Evolutionary conservation across 2,797 vertebrate genomes (phyloP), one percentile per base, ranked within the genome.

Genomic region (Rhinichthys osculus): DNA sequence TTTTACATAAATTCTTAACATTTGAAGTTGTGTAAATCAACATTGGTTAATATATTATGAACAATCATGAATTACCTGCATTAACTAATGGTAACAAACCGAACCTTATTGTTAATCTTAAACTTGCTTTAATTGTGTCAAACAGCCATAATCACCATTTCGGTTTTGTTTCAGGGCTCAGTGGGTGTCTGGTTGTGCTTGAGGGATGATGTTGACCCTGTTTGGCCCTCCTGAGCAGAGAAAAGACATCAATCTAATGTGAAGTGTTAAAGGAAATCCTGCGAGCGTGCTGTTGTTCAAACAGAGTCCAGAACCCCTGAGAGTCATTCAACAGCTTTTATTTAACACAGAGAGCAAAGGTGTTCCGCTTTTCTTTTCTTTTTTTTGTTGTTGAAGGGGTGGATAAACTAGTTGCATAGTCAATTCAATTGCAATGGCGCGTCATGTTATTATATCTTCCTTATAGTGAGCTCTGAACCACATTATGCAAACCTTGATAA

Each of bases 201-300:
- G 66, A 78, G 52, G 38, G 66, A 62, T 70, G 23, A 85, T 64
- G 67, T 72, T 74, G 77, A 81, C 72, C 87, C 80, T 69, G 50
- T 71, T 42, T 50, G 50, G 70, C 83, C 66, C 67, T 82, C 35
- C 78, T 50, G 78, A 64, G 27, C 76, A 40, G 81, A 67, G 54
- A 82, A 17, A 86, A 35, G 13, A 74, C 71, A 84, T 84, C 69
- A 66, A 87, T 88, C 81, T 86, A 82, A 76, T 76, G 44, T 81
- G 72, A 86, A 82, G 78, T 79, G 66, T 82, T 79, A 88, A 84
- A 85, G 82, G 85, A 86, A 85, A 74, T 85, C 77, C 82, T 81
- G 77, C 62, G 67, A 83, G 77, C 17, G 50, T 72, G 64, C 76
- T 78, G 84, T 57, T 85, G 83, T 71, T 81, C 72, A 87, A 85